phyloP scores from a whole-genome alignment of 1,140 invertebrate genomes.

The Drosophila gunungcola region DNA sequence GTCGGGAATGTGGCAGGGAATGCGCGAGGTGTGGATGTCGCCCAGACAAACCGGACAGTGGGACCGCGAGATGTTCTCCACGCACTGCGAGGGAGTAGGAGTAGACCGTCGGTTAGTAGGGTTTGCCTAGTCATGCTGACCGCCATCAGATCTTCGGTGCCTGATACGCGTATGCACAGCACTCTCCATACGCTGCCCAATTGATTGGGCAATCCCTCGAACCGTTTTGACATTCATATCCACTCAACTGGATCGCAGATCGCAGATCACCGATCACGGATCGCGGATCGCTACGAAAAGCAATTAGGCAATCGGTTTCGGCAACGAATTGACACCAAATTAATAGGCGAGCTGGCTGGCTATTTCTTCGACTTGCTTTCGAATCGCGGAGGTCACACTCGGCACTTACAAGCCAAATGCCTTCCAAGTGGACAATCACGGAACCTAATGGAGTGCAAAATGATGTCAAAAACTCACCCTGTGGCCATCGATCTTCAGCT shows the following conservation, averaged over 20 bases:
- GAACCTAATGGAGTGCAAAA: slow-evolving; percentile 1
- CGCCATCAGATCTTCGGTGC: slow-evolving; percentile 7
- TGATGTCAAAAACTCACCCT: slow-evolving; percentile 86
- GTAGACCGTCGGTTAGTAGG: neutral
- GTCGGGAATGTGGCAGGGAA: slow-evolving; percentile 93
- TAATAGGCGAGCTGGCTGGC: slow-evolving; percentile 29
- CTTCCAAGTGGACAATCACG: slow-evolving; percentile 1
- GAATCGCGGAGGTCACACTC: slow-evolving; percentile 30
- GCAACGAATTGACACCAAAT: slow-evolving; percentile 47
- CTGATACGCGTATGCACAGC: slow-evolving; percentile 27
- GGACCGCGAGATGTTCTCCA: slow-evolving; percentile 93
- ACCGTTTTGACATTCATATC: slow-evolving; percentile 28
- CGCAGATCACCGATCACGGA: slow-evolving; percentile 10
- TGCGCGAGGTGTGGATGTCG: slow-evolving; percentile 94
- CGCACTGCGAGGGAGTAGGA: slow-evolving; percentile 87
- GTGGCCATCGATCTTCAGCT: slow-evolving; percentile 90
- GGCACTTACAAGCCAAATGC: neutral
- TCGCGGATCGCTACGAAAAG: slow-evolving; percentile 28
- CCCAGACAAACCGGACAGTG: slow-evolving; percentile 95
- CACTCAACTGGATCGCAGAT: slow-evolving; percentile 45
- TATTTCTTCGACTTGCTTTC: slow-evolving; percentile 42
- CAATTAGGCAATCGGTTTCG: slow-evolving; percentile 59
- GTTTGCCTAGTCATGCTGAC: slow-evolving; percentile 1
- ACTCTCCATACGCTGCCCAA: slow-evolving; percentile 20
- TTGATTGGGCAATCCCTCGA: slow-evolving; percentile 24